Evolutionary conservation across 1,140 invertebrate species (phyloP), one percentile per base, ranked within the genome.

Genomic region (Drosophila pandora): DNA sequence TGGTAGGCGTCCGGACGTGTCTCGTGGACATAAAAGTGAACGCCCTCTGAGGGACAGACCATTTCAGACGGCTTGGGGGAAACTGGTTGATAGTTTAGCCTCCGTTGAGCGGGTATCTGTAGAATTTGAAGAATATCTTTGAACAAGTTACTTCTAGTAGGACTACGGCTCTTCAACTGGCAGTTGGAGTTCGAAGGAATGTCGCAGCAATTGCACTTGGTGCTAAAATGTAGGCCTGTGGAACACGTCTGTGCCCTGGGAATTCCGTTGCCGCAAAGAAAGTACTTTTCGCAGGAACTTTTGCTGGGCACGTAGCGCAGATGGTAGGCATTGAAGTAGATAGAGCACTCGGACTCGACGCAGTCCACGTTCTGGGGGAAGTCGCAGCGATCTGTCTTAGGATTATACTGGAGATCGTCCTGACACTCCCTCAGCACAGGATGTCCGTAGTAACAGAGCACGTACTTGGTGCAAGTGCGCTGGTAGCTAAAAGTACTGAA

Each of bases 401-500:
- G 52, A 62, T 91, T 91, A 41, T 88, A 91, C 13, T 91, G 90
- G 2, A 91, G 56, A 6, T 71, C 85, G 49, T 90, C 82, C 0
- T 67, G 67, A 13, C 90, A 91, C 37, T 82, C 45, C 4, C 90
- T 64, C 22, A 91, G 43, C 0, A 91, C 90, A 0, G 90, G 79
- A 4, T 48, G 64, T 0, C 68, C 68, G 32, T 62, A 74, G 59
- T 91, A 91, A 34, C 90, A 91, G 23, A 91, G 56, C 3, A 91
- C 85, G 58, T 91, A 91, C 23, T 82, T 90, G 7, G 70, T 90
- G 56, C 90, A 91, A 9, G 90, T 91, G n/a, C 90, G 77, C 63
- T 77, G 74, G 25, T 91, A 91, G 32, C 60, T 53, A 25, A 88
- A 91, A 3, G 54, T 82, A n/a, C 49, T 76, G 10, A 87, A 53